Evolutionary conservation across 2,113 vertebrate species (phyloP).

Genomic region (Alosa alosa): DNA sequence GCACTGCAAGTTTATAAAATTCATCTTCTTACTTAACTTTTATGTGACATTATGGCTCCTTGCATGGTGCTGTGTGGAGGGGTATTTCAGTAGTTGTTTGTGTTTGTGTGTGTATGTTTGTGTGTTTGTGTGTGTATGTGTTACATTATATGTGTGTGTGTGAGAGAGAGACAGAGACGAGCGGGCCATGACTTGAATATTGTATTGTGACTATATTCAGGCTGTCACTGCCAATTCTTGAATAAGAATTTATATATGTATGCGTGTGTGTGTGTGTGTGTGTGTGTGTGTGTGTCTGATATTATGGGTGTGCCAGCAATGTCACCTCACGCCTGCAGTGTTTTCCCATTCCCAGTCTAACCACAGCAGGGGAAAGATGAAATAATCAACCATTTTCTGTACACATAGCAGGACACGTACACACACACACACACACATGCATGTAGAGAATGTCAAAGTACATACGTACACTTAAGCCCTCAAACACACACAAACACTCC

Average conservation of each 20-base stretch:
- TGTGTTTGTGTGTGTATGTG: no score
- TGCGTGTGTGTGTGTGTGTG: slow-evolving; percentile 27
- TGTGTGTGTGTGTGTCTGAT: slow-evolving; percentile 30
- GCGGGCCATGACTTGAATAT: neutral
- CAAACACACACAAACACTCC: neutral
- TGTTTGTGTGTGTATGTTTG: slow-evolving; percentile 4
- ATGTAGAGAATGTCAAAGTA: neutral
- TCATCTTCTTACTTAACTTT: neutral
- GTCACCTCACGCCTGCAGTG: slow-evolving; percentile 33
- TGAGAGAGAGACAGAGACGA: neutral
- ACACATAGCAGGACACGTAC: neutral
- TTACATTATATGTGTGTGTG: no score
- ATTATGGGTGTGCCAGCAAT: slow-evolving; percentile 5
- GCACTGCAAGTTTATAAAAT: neutral
- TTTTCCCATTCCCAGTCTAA: slow-evolving; percentile 32
- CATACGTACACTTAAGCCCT: neutral
- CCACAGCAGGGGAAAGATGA: slow-evolving; percentile 48
- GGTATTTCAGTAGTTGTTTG: neutral
- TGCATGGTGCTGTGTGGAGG: neutral
- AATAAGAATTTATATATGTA: slow-evolving; percentile 5
- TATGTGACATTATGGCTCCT: slow-evolving; percentile 4
- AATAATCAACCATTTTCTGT: slow-evolving; percentile 60
- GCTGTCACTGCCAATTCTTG: slow-evolving; percentile 4
- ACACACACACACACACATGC: neutral
- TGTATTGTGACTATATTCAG: slow-evolving; percentile 6